phyloP scores from a whole-genome alignment of 1,140 invertebrate species.

The Leptestheria dahalacensis region DNA sequence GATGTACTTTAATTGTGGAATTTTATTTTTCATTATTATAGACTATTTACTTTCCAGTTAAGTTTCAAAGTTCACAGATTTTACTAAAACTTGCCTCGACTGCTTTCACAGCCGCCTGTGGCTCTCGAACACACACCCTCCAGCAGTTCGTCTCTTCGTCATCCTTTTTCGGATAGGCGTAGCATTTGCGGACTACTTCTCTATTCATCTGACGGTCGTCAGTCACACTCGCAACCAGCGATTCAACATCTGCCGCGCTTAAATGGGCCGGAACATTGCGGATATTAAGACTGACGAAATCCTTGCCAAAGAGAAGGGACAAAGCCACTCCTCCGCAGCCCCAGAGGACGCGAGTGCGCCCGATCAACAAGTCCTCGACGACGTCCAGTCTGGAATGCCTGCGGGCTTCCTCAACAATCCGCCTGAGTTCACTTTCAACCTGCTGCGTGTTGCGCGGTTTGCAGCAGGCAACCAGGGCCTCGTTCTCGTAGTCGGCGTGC shows the following conservation, averaged over 20 bases:
- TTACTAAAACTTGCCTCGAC: background rate
- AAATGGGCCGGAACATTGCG: background rate
- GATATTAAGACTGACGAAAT: background rate
- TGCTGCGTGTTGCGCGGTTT: background rate
- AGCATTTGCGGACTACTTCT: background rate
- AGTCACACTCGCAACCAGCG: background rate
- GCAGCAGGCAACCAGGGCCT: constrained; percentile 7
- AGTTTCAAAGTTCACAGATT: too few species aligned
- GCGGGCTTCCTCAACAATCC: background rate
- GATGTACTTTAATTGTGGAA: too few species aligned
- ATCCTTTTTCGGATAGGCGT: background rate
- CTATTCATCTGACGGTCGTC: background rate
- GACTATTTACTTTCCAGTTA: too few species aligned
- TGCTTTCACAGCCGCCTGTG: background rate
- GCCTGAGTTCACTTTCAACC: background rate
- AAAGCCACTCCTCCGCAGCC: constrained; percentile 4
- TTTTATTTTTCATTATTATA: too few species aligned
- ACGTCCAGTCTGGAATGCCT: background rate
- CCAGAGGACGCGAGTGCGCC: background rate
- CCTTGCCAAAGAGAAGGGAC: background rate
- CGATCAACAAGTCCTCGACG: background rate
- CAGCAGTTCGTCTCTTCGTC: background rate
- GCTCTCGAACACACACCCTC: background rate
- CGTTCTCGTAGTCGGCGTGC: background rate
- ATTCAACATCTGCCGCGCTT: background rate